Evolutionary conservation across 2,888 invertebrate species (phyloP).

Genomic region (Hyalella azteca): DNA sequence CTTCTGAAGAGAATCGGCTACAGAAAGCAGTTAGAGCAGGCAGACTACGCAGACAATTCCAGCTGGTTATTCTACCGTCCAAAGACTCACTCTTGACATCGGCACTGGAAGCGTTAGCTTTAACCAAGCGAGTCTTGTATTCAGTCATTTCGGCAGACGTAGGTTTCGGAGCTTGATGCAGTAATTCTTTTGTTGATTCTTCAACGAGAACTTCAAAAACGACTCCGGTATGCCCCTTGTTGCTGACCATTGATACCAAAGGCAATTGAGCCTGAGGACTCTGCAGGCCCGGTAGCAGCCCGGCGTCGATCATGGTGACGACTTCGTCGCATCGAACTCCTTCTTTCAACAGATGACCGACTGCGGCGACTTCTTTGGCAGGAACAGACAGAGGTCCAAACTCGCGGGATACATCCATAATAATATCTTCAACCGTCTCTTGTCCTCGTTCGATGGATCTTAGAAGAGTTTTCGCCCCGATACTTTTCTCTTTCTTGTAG

Average conservation of each 20-base stretch:
- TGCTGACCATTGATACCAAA: conserved; percentile 50
- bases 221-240: conserved; percentile 52
- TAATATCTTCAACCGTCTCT: conserved; percentile 53
- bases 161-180: conserved; percentile 41
- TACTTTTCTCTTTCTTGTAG: conserved; percentile 42
- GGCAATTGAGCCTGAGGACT: conserved; percentile 50
- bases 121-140: conserved; percentile 47
- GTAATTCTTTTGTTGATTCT: conserved; percentile 48
- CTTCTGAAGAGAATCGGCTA: not conserved
- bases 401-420: conserved; percentile 55
- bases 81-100: conserved; percentile 56
- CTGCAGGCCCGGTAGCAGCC: conserved; percentile 48
- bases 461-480: conserved; percentile 49
- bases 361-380: conserved; percentile 53
- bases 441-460: conserved; percentile 50
- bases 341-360: conserved; percentile 54
- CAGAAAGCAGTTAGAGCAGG: conserved; percentile 22
- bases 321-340: conserved; percentile 57
- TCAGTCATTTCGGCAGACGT: conserved; percentile 48
- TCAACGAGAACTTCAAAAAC: conserved; percentile 56
- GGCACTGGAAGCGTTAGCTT: conserved; percentile 49
- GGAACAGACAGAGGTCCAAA: conserved; percentile 55
- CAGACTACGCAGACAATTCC: not conserved
- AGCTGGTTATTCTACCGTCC: not conserved
- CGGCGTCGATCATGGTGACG: conserved; percentile 50